These are phyloP conservation scores for Pachypanchax playfairii DNA, from an alignment of 2,113 vertebrate genomes.

Conservation along the genomic window DNA sequence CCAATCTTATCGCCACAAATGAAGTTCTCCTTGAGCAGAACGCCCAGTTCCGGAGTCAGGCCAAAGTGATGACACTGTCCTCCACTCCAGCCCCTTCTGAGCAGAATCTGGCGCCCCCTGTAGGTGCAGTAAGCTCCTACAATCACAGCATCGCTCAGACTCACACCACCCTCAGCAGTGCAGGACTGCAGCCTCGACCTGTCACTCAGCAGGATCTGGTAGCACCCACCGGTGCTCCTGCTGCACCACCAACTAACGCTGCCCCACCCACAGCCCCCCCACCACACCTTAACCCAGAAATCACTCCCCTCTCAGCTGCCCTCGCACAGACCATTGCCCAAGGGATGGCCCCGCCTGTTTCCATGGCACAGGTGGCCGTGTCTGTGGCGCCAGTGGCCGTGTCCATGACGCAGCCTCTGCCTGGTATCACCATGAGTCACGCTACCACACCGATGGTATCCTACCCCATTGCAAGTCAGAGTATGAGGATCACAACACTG, in stretches of 20 bases:
- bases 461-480: constrained; percentile 96
- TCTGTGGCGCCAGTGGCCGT: constrained; percentile 95
- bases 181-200: constrained; percentile 90
- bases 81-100: constrained; percentile 88
- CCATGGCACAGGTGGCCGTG: constrained; percentile 93
- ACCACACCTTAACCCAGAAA: constrained; percentile 90
- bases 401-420: constrained; percentile 92
- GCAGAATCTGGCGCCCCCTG: constrained; percentile 88
- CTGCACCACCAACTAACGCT: constrained; percentile 83
- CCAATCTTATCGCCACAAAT: constrained; percentile 93
- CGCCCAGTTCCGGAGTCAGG: constrained; percentile 93
- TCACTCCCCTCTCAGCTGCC: constrained; percentile 91
- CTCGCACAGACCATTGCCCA: constrained; percentile 95
- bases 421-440: constrained; percentile 96
- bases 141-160: constrained; percentile 98
- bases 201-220: constrained; percentile 94
- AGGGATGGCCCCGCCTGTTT: constrained; percentile 93
- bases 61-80: constrained; percentile 94
- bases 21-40: constrained; percentile 98
- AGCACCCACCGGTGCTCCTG: constrained; percentile 83
- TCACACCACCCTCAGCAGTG: constrained; percentile 96
- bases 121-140: constrained; percentile 92
- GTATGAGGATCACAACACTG: constrained; percentile 96
- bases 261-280: constrained; percentile 84
- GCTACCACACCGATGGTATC: constrained; percentile 96